A percentile compares a stretch with the other conserved stretches of the same genome.
Conservation (phyloP, 1,140 invertebrate genomes). For the Hyles vespertilio region DNA sequence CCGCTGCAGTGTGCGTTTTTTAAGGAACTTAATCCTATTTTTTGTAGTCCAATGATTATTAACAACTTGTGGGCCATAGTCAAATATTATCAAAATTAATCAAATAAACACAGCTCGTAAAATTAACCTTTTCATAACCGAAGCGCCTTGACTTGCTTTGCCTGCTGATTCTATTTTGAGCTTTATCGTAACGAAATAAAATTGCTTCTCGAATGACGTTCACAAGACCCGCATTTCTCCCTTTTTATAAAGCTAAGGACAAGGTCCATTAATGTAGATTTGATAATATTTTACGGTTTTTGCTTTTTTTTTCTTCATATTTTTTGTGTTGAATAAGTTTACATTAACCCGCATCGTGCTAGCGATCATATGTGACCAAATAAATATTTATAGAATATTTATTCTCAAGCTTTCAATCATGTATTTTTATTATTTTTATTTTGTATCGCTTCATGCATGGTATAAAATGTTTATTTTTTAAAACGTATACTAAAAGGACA, state of each 20-base stretch:
- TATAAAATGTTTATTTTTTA: background rate
- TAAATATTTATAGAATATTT: no score
- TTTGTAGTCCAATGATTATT: no score
- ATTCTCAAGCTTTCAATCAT: no score
- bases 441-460: background rate
- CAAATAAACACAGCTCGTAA: constrained; percentile 13
- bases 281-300: constrained; percentile 27
- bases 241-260: constrained; percentile 15
- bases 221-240: constrained; percentile 29
- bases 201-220: constrained; percentile 11
- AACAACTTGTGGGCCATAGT: no score
- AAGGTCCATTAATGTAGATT: constrained; percentile 20
- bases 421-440: background rate
- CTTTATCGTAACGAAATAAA: no score
- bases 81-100: constrained; percentile 5
- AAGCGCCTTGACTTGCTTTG: background rate
- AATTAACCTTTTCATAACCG: constrained; percentile 6
- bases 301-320: no score
- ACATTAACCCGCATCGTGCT: no score
- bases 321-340: no score
- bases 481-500: constrained; percentile 50
- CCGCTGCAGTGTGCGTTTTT: no score
- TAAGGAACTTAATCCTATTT: no score
- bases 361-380: background rate
- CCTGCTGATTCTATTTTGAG: background rate